These are phyloP conservation scores for Martes flavigula DNA, from an alignment of 2,797 vertebrate genomes.

Conservation along the genomic window DNA sequence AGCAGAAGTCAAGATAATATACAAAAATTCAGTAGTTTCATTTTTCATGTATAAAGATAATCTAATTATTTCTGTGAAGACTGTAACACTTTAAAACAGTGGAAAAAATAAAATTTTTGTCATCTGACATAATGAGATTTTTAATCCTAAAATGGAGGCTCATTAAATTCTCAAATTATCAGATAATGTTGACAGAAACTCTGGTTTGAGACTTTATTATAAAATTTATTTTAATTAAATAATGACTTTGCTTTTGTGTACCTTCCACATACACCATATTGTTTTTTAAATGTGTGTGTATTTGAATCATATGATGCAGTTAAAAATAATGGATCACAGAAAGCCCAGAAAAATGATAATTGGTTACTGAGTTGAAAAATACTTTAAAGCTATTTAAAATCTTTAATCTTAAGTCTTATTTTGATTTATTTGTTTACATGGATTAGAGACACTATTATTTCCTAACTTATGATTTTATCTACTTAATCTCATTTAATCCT, in stretches of 20 bases:
- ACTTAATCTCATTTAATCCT: not conserved
- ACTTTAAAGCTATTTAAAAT: not conserved
- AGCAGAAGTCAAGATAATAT: constrained; percentile 47
- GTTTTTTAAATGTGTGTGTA: not conserved
- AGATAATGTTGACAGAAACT: constrained; percentile 43
- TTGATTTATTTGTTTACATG: constrained; percentile 7
- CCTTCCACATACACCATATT: not conserved
- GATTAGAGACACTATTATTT: not conserved
- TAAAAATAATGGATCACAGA: not conserved
- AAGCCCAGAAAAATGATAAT: not conserved
- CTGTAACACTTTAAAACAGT: constrained; percentile 31
- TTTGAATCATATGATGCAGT: not conserved
- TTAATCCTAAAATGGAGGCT: not conserved
- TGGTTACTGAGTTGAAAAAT: not conserved
- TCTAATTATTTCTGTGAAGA: constrained; percentile 41
- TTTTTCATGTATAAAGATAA: constrained; percentile 48
- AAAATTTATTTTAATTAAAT: constrained; percentile 45
- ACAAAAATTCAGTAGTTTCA: constrained; percentile 48
- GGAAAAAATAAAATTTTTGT: constrained; percentile 25
- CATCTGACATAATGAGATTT: constrained; percentile 14
- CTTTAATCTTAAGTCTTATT: not conserved
- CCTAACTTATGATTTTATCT: not conserved
- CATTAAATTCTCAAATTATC: constrained; percentile 59
- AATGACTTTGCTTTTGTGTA: not conserved
- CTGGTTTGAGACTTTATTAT: constrained; percentile 48